Evolutionary conservation across 1,140 invertebrate species (phyloP).

Genomic region (Drosophila santomea): DNA sequence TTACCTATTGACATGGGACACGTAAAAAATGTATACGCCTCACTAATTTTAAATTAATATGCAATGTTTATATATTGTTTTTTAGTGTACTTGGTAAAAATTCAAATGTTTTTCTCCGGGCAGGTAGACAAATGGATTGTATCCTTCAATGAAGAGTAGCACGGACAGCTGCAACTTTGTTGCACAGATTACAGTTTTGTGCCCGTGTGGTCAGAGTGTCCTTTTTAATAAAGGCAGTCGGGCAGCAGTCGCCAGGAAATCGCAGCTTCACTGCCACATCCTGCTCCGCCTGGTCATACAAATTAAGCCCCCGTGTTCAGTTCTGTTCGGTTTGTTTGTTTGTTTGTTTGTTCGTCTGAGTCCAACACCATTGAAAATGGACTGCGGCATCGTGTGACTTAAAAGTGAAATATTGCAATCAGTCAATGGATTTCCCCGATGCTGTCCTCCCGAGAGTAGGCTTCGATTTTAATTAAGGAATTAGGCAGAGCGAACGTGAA

Average conservation of each 20-base stretch:
- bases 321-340: slow-evolving; percentile 44
- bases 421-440: slow-evolving; percentile 75
- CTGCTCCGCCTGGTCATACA: slow-evolving; percentile 63
- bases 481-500: slow-evolving; percentile 61
- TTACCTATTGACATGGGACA: too few species aligned
- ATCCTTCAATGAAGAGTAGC: neutral
- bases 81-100: too few species aligned
- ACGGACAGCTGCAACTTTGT: slow-evolving; percentile 60
- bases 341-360: slow-evolving; percentile 41
- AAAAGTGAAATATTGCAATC: slow-evolving; percentile 83
- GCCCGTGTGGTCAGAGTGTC: slow-evolving; percentile 50
- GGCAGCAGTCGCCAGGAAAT: slow-evolving; percentile 19
- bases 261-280: slow-evolving; percentile 20
- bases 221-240: slow-evolving; percentile 72
- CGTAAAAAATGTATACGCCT: too few species aligned
- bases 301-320: slow-evolving; percentile 74
- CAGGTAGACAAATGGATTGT: neutral
- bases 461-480: slow-evolving; percentile 83
- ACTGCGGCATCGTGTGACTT: slow-evolving; percentile 62
- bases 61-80: too few species aligned
- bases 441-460: slow-evolving; percentile 47
- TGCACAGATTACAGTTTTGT: slow-evolving; percentile 59
- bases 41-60: too few species aligned
- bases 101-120: too few species aligned
- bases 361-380: slow-evolving; percentile 15